Evolutionary conservation across 2,797 vertebrate species (phyloP).

Genomic region (Semotilus atromaculatus): DNA sequence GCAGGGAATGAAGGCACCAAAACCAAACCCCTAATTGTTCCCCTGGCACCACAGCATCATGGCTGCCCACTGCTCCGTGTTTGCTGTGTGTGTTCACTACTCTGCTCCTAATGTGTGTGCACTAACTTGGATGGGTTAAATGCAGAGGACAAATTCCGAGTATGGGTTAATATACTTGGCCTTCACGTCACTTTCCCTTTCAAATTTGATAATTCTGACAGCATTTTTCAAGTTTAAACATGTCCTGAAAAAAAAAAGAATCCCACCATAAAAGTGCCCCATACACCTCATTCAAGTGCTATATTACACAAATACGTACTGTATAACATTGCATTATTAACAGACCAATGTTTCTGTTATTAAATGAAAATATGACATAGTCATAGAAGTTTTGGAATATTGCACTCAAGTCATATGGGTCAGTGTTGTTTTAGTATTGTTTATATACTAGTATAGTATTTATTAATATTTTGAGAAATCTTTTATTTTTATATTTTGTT

Average conservation of each 20-base stretch:
- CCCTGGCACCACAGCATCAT: no score
- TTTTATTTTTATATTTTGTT: not conserved
- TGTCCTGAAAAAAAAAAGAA: no score
- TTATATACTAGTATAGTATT: not conserved
- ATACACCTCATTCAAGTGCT: not conserved
- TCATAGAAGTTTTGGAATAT: not conserved
- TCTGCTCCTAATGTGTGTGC: no score
- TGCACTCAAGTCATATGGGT: not conserved
- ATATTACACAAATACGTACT: not conserved
- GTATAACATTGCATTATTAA: not conserved
- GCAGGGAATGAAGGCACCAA: no score
- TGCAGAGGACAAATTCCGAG: no score
- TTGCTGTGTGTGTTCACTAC: no score
- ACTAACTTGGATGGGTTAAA: no score
- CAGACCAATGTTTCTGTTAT: not conserved
- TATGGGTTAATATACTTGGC: no score
- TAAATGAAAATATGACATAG: not conserved
- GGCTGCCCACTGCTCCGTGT: no score
- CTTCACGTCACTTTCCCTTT: no score
- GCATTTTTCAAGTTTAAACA: not conserved
- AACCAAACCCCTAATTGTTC: no score
- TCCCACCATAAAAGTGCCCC: no score
- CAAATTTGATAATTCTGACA: not conserved
- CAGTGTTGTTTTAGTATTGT: not conserved
- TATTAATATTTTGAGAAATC: not conserved